Evolutionary conservation across 2,113 vertebrate genomes (phyloP).

Genomic region (Calyptomena viridis): DNA sequence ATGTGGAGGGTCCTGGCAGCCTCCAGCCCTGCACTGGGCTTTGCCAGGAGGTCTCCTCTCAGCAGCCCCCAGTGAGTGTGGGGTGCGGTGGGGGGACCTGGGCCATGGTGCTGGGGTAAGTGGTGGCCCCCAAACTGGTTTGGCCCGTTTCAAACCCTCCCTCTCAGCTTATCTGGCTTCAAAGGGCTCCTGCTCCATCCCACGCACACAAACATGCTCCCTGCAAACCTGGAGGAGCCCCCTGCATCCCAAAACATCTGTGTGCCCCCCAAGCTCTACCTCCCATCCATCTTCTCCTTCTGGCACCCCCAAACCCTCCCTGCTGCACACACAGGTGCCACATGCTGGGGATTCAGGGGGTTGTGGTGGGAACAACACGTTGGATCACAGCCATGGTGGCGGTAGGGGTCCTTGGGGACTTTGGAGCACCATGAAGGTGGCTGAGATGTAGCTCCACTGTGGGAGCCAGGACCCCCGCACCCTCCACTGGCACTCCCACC

Average conservation of each 20-base stretch:
- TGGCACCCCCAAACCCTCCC: background rate
- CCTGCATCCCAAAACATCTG: background rate
- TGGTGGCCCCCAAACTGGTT: constrained; percentile 50
- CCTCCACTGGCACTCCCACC: fast-evolving
- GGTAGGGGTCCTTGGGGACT: background rate
- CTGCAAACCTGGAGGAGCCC: background rate
- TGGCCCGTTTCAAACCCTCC: constrained; percentile 37
- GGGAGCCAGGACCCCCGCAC: fast-evolving
- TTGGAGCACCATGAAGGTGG: fast-evolving
- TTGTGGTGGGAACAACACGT: fast-evolving
- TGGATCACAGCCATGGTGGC: fast-evolving
- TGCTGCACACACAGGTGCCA: background rate
- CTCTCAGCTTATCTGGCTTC: constrained; percentile 56
- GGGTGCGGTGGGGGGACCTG: background rate
- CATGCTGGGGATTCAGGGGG: fast-evolving
- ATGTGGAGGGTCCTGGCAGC: background rate
- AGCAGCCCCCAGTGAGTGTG: fast-evolving
- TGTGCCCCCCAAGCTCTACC: background rate
- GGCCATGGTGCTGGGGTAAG: fast-evolving
- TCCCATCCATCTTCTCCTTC: background rate
- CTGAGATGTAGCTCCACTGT: fast-evolving
- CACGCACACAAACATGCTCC: constrained; percentile 11
- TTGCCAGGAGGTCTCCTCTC: fast-evolving
- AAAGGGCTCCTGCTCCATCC: constrained; percentile 48
- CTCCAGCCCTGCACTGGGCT: fast-evolving